phyloP scores from a whole-genome alignment of 1,140 invertebrate genomes.

The Leptinotarsa lineolata region DNA sequence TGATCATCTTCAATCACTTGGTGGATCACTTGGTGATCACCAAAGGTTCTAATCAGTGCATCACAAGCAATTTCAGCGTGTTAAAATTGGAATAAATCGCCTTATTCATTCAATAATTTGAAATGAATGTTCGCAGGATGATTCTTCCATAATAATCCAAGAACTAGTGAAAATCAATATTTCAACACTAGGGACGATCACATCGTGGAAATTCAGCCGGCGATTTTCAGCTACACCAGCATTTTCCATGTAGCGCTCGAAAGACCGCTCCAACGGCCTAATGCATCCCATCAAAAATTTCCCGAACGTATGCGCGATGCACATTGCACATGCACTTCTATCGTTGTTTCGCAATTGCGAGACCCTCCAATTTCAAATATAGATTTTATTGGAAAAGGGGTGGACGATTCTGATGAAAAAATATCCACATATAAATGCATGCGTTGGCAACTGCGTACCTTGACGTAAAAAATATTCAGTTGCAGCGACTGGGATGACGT shows the following conservation, averaged over 20 bases:
- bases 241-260: not conserved
- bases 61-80: too few species aligned
- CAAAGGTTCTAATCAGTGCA: too few species aligned
- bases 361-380: constrained; percentile 33
- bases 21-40: too few species aligned
- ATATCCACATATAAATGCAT: constrained; percentile 12
- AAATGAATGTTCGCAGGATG: too few species aligned
- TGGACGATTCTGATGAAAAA: constrained; percentile 16
- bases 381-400: constrained; percentile 36
- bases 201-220: not conserved
- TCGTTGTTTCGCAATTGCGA: constrained; percentile 24
- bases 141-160: too few species aligned
- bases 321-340: constrained; percentile 27
- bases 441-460: not conserved
- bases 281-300: constrained; percentile 17
- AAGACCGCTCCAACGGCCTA: constrained; percentile 17
- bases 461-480: not conserved
- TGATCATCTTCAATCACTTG: too few species aligned
- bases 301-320: constrained; percentile 7
- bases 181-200: too few species aligned
- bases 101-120: too few species aligned
- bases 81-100: too few species aligned
- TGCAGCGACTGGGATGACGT: not conserved
- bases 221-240: not conserved
- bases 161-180: too few species aligned